Base-by-base conservation (phyloP, 2,888 invertebrate genomes). In the Drosophila cyrtoloma region DNA sequence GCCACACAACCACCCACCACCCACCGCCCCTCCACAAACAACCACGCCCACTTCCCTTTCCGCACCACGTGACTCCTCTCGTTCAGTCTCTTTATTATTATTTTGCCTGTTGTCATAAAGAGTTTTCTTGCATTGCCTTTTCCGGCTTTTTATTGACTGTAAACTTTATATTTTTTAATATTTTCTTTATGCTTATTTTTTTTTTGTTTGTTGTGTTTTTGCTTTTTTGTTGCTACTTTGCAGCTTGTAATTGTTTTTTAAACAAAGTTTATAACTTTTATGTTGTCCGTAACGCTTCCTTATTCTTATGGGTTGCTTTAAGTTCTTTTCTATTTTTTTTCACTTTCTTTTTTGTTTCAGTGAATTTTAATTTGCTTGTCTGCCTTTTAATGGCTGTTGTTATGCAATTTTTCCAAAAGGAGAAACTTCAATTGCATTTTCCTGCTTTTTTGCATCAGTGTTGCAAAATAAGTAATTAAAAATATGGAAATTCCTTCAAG, bases 221-320 rank as follows among this genome's bases (percentile, higher is more conserved):
- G 14, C 0, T 16, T 62, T 71, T 56, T 61, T 74, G 72, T 65
- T 73, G 67, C 71, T 70, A 70, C 68, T 69, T 71, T 69, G 70
- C 71, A 75, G 69, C 86, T 88, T 86, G 86, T 86, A 86, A 86
- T 86, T 86, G 86, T 86, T 86, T 90, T 90, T 90, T 83, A 89
- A 86, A 80, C 89, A 86, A 86, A 86, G 89, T 86, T 90, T 78
- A 86, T 88, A 90, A 90, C 90, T 86, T 86, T 86, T 71, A 68
- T 71, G 67, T 67, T 69, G 72, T 33, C 58, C 79, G 67, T 71
- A 60, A 64, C 71, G 68, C 62, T 77, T 58, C 60, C 52, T 67
- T 73, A 66, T 71, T 82, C 62, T 71, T 82, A 44, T 33, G 78
- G 69, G 63, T 56, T 64, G 35, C 37, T 51, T 35, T 28, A 37